Evolutionary conservation across 2,888 invertebrate genomes (phyloP), one percentile per base, ranked within the genome.

Genomic region (Caenorhabditis virilis): DNA sequence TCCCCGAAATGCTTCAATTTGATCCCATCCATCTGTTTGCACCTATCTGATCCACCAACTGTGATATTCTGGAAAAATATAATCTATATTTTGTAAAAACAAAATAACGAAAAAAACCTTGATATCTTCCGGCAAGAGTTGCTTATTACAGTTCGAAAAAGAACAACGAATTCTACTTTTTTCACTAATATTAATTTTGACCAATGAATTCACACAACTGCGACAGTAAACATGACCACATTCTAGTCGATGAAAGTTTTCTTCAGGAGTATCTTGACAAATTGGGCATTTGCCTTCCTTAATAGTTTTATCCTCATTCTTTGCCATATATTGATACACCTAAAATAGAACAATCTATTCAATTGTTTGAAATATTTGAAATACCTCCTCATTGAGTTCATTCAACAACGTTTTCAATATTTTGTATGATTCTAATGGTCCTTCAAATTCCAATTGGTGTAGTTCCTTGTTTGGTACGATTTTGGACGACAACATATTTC

Each of bases 181-280:
- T 15, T n/a, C 4, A 7, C 5, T 5, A n/a, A 36, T 36, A 36
- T n/a, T n/a, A n/a, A n/a, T 13, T 5, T 36, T 36, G n/a, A 15
- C 16, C 7, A n/a, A 5, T 36, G 15, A 9, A 27, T 45, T 45
- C 2, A 47, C 11, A 35, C 47, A 47, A 3, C 18, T 16, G 15
- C 35, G 18, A 47, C 47, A 47, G 23, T 47, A 47, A 3, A 5
- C 11, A 15, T 47, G 47, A 9, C 47, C 47, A 35, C 47, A 47
- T 11, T 47, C 47, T 3, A 47, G 35, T 15, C 47, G 47, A 35
- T 35, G 35, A 16, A 23, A 47, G 15, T 35, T n/a, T 3, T 16
- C 16, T 7, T 4, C 18, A 9, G 20, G 3, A 5, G 4, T 6
- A 23, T 6, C 22, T 9, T 9, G 22, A n/a, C 47, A 47, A 22